phyloP scores from a whole-genome alignment of 2,113 vertebrate species.

The Chrysochloris asiatica region DNA sequence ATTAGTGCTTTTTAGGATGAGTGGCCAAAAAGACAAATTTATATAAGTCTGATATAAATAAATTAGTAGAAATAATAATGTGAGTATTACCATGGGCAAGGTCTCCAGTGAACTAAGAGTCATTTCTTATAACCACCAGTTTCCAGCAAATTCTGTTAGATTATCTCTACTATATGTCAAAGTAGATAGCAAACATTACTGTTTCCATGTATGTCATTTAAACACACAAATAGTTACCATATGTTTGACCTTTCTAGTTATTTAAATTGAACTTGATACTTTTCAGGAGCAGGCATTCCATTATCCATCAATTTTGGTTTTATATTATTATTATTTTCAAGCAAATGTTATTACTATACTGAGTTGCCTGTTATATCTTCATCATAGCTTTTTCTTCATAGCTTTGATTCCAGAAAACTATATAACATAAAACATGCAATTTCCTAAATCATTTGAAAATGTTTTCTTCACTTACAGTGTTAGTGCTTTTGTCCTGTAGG shows the following conservation, averaged over 20 bases:
- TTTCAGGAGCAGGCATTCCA: not conserved
- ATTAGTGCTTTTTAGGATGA: no score
- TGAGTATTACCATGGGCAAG: not conserved
- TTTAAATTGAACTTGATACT: not conserved
- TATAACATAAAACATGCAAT: slow-evolving; percentile 20
- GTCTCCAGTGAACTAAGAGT: not conserved
- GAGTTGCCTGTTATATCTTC: not conserved
- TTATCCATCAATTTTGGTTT: not conserved
- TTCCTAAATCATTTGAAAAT: slow-evolving; percentile 47
- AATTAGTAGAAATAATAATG: no score
- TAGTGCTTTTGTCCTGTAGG: not conserved
- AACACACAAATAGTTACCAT: not conserved
- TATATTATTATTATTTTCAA: not conserved
- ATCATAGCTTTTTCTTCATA: slow-evolving; percentile 37
- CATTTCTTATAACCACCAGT: not conserved
- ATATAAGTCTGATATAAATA: no score
- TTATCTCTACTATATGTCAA: not conserved
- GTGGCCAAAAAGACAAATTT: no score
- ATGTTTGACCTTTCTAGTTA: not conserved
- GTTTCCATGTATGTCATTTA: not conserved
- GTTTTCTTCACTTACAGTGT: slow-evolving; percentile 6
- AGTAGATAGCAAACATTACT: slow-evolving; percentile 17
- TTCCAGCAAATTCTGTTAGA: slow-evolving; percentile 6
- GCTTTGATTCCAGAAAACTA: slow-evolving; percentile 40
- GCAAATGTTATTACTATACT: slow-evolving; percentile 5